Evolutionary conservation across 2,888 invertebrate species (phyloP), one percentile per base, ranked within the genome.

Genomic region (Glyphotaelius pellucidus): DNA sequence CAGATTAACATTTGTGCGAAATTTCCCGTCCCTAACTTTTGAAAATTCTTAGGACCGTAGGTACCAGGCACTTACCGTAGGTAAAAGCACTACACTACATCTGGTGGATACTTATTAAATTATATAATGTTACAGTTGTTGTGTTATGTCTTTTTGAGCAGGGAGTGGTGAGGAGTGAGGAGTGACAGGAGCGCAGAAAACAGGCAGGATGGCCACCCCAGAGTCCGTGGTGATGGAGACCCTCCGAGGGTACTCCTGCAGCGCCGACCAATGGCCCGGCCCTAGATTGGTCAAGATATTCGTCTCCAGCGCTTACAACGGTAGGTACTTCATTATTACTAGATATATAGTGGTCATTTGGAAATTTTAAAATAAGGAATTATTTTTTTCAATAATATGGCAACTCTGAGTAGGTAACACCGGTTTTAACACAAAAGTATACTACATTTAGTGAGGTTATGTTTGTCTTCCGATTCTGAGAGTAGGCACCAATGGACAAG

Each of bases 261-360:
- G 95, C 93, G 95, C 95, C 94, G 95, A 95, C 94, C 95, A 95
- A 94, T 96, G 96, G 95, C 97, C 97, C 9, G 96, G 97, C 85
- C 96, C 97, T 4, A 95, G 97, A 31, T 96, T 96, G 84, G 96
- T 96, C 94, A 97, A 97, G 94, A 96, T 97, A 94, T 97, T 95
- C 94, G 96, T 97, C 93, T 96, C 96, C 83, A 96, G 96, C 15
- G 96, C 96, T 93, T 96, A 96, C 94, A 96, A 96, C 95, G 96
- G 97, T 96, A 94, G 94, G 95, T 94, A 87, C 90, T 31, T 14
- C 19, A 67, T 67, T n/a, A 67, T 2, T 67, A 25, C 19, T 67
- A 67, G 12, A 15, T 47, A 47, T 9, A 14, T 47, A 47, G 47
- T 15, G 42, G 42, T 42, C 42, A 42, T 12, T 12, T 11, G 5